A percentile compares a stretch with the other conserved stretches of the same genome.
Evolutionary conservation across 2,113 vertebrate genomes (phyloP).

Genomic region (Australoheros scitulus): DNA sequence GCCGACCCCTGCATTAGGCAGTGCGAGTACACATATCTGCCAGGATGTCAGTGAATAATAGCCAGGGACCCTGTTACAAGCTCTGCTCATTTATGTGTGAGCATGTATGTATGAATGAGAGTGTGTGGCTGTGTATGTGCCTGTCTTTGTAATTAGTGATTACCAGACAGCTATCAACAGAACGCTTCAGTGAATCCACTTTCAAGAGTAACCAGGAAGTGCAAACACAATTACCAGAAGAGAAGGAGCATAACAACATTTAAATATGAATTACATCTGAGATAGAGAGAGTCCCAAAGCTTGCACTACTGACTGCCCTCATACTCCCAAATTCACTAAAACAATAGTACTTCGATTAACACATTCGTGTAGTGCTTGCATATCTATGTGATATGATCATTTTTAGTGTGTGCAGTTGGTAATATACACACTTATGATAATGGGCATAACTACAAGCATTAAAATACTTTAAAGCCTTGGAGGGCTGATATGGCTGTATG

Average conservation of each 20-base stretch:
- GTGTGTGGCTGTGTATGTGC: constrained; percentile 1
- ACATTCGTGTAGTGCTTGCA: constrained; percentile 12
- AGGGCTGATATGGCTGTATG: constrained; percentile 34
- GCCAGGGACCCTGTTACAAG: constrained; percentile 26
- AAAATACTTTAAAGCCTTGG: constrained; percentile 17
- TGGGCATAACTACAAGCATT: constrained; percentile 26
- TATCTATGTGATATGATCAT: constrained; percentile 18
- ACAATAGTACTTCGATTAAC: constrained; percentile 28
- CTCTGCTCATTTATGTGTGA: constrained; percentile 54
- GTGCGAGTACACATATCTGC: constrained; percentile 24
- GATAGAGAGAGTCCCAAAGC: constrained; percentile 44
- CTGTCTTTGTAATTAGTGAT: constrained; percentile 65
- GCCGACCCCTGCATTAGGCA: too few relatives aligned
- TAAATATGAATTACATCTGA: constrained; percentile 72
- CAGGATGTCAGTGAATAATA: constrained; percentile 47
- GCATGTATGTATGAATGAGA: constrained; percentile 23
- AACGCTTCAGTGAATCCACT: constrained; percentile 68
- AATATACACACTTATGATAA: constrained; percentile 22
- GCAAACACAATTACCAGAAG: constrained; percentile 72
- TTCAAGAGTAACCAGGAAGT: constrained; percentile 68
- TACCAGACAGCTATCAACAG: constrained; percentile 68
- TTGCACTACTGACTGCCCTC: constrained; percentile 19
- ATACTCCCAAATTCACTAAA: constrained; percentile 27
- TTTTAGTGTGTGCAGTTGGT: constrained; percentile 2
- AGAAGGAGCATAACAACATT: constrained; percentile 64